These are phyloP conservation scores for Paedocypris sp. DNA, from an alignment of 2,113 vertebrate species.

Conservation along the genomic window DNA sequence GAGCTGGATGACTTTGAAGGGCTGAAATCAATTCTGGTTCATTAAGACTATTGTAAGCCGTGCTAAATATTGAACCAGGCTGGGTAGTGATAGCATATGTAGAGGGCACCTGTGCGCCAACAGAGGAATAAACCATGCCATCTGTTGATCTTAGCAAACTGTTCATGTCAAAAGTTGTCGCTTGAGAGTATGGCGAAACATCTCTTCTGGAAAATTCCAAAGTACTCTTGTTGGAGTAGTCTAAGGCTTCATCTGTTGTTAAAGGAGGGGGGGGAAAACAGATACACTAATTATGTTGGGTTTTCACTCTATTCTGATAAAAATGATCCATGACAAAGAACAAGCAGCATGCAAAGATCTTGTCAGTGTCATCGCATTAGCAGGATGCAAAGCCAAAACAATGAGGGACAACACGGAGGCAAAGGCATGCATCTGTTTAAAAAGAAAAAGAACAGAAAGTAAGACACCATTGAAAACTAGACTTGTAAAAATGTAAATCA, in stretches of 20 bases:
- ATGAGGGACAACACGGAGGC: conserved; percentile 82
- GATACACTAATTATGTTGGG: too few relatives aligned
- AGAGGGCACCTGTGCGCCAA: conserved; percentile 79
- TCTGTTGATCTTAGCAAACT: conserved; percentile 81
- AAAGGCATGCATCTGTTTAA: conserved; percentile 82
- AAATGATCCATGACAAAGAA: conserved; percentile 46
- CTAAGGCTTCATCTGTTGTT: conserved; percentile 93
- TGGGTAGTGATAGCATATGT: conserved; percentile 94
- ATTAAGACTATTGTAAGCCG: conserved; percentile 63
- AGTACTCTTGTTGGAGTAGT: conserved; percentile 90
- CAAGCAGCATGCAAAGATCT: conserved; percentile 69
- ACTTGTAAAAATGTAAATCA: conserved; percentile 6
- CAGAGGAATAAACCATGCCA: conserved; percentile 89
- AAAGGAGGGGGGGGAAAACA: too few relatives aligned
- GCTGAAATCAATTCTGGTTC: conserved; percentile 56
- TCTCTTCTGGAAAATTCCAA: conserved; percentile 68
- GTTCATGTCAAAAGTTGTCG: conserved; percentile 68
- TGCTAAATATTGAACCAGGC: conserved; percentile 87
- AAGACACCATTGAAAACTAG: conserved; percentile 39
- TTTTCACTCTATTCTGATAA: too few relatives aligned
- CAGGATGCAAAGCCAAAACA: conserved; percentile 77
- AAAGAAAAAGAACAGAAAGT: conserved; percentile 61
- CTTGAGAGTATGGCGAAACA: conserved; percentile 74
- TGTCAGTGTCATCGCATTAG: conserved; percentile 67
- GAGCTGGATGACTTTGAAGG: conserved; percentile 67